Conservation (phyloP, 2,888 invertebrate genomes). For the Salpingus planirostris region DNA sequence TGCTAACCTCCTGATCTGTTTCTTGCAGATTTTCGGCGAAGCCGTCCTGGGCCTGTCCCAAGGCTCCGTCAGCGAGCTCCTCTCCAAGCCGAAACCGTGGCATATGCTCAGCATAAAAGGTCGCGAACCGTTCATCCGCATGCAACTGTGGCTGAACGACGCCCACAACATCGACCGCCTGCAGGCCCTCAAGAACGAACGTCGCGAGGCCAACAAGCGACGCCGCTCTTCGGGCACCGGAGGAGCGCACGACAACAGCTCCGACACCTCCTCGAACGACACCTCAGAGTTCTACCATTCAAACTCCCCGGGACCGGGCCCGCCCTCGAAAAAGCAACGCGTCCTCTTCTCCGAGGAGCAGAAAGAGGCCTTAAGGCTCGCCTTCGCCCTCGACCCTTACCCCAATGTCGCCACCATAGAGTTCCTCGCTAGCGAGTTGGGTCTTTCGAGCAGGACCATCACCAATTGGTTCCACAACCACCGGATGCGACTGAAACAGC, state of each 20-base stretch:
- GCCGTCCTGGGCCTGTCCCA: slow-evolving; percentile 93
- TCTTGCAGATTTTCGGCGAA: slow-evolving; percentile 81
- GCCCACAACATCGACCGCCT: slow-evolving; percentile 90
- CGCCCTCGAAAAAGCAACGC: slow-evolving; percentile 86
- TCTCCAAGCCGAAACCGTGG: slow-evolving; percentile 98
- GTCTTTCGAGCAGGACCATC: slow-evolving; percentile 88
- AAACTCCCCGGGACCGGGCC: slow-evolving; percentile 73
- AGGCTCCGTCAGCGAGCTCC: slow-evolving; percentile 92
- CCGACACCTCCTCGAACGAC: slow-evolving; percentile 81
- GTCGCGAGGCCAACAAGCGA: slow-evolving; percentile 85
- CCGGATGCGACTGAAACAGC: slow-evolving; percentile 67
- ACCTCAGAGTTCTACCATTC: slow-evolving; percentile 84
- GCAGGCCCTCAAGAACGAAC: slow-evolving; percentile 83
- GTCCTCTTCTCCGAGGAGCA: slow-evolving; percentile 98
- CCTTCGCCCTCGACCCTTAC: slow-evolving; percentile 94
- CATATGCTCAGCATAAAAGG: slow-evolving; percentile 98
- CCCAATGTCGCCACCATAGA: slow-evolving; percentile 95
- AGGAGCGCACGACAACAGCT: slow-evolving; percentile 75
- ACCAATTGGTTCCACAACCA: slow-evolving; percentile 99
- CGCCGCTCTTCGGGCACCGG: slow-evolving; percentile 76
- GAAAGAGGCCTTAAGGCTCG: slow-evolving; percentile 88
- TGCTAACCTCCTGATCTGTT: too few species aligned
- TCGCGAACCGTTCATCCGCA: slow-evolving; percentile 89
- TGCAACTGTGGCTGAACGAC: slow-evolving; percentile 96
- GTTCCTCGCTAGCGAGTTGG: slow-evolving; percentile 84